These are phyloP conservation scores for Campoplex nolae DNA, from an alignment of 2,888 invertebrate species.

Conservation along the genomic window DNA sequence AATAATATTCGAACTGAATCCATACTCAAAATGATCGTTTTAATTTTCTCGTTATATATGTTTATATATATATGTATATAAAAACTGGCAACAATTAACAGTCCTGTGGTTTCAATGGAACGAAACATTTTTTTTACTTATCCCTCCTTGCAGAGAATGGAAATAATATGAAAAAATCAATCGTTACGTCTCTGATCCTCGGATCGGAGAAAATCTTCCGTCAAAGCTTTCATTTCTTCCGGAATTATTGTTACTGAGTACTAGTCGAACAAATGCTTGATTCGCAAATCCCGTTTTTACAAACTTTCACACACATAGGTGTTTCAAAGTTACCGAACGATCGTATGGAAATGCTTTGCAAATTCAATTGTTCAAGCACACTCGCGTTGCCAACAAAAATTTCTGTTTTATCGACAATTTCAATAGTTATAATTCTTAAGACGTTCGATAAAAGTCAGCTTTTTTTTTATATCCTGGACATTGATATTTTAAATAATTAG, in stretches of 20 bases:
- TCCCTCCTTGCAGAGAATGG: background rate
- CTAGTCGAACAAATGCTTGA: background rate
- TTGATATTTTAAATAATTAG: background rate
- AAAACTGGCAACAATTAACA: constrained; percentile 85
- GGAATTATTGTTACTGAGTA: background rate
- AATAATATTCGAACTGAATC: constrained; percentile 78
- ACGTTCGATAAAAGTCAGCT: background rate
- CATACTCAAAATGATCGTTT: constrained; percentile 74
- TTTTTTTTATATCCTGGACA: background rate
- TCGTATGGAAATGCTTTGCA: background rate
- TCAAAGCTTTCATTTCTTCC: background rate
- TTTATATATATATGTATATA: constrained; percentile 66
- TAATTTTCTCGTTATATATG: constrained; percentile 55
- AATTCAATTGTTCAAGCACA: background rate
- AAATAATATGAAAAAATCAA: background rate
- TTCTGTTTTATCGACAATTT: background rate
- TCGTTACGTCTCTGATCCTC: background rate
- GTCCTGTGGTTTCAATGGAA: constrained; percentile 76
- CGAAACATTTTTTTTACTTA: constrained; percentile 22
- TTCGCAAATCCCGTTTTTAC: background rate
- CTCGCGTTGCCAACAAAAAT: background rate
- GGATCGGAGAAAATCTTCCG: background rate
- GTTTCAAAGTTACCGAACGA: background rate
- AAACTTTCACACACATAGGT: background rate
- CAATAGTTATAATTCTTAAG: background rate